A percentile compares a stretch with the other conserved stretches of the same genome.
Evolutionary conservation across 1,140 invertebrate species (phyloP).

Genomic region (Drosophila seguyi): DNA sequence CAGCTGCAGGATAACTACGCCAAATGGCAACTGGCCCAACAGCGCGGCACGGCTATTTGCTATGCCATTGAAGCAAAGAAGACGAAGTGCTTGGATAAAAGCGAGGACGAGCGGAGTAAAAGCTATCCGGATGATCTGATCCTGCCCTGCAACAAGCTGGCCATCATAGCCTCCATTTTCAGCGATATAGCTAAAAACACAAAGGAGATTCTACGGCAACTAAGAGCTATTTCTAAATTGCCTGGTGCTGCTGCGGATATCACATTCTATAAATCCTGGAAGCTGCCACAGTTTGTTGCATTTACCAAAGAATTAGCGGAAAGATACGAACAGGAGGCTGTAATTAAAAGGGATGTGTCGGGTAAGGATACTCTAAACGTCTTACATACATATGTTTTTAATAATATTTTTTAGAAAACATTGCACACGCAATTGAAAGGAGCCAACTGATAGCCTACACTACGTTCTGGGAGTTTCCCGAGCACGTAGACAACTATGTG

Average conservation of each 20-base stretch:
- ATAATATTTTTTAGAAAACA: conserved; percentile 46
- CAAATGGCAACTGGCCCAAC: conserved; percentile 78
- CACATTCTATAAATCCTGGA: conserved; percentile 69
- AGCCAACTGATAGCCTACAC: conserved; percentile 60
- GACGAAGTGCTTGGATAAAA: conserved; percentile 56
- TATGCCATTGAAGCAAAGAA: conserved; percentile 74
- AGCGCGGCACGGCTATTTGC: conserved; percentile 68
- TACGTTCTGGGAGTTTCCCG: conserved; percentile 75
- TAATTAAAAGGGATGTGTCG: conserved; percentile 62
- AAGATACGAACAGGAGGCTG: conserved; percentile 61
- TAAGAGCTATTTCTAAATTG: conserved; percentile 52
- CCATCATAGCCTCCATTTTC: conserved; percentile 71
- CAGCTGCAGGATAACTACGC: conserved; percentile 63
- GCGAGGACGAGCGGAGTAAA: background rate
- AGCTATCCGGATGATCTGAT: conserved; percentile 63
- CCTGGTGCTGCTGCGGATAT: conserved; percentile 40
- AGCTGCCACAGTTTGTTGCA: conserved; percentile 61
- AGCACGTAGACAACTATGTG: conserved; percentile 65
- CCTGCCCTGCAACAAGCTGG: conserved; percentile 62
- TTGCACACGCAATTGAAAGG: conserved; percentile 63
- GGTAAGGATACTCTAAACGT: conserved; percentile 30
- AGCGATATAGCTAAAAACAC: conserved; percentile 68
- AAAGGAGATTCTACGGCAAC: conserved; percentile 52
- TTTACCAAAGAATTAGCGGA: conserved; percentile 57
- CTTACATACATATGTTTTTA: too few species aligned